phyloP scores from a whole-genome alignment of 1,140 invertebrate genomes.

The Drosophila melanica region DNA sequence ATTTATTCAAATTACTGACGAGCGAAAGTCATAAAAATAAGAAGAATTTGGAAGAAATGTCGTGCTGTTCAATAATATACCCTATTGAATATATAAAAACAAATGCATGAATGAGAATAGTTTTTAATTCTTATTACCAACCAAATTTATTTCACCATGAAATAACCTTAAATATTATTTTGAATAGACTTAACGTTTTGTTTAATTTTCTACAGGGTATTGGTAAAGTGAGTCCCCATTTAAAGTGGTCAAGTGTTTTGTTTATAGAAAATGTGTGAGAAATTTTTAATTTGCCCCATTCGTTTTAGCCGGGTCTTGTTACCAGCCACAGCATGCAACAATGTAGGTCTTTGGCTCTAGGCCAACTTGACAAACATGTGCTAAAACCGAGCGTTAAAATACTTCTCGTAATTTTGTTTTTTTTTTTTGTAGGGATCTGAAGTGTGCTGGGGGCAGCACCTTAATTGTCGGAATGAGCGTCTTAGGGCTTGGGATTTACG shows the following conservation, averaged over 20 bases:
- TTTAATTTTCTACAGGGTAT: constrained; percentile 6
- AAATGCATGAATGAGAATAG: too few relatives aligned
- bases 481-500: constrained; percentile 49
- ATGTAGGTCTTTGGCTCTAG: constrained; percentile 35
- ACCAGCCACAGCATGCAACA: constrained; percentile 2
- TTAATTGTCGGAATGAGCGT: constrained; percentile 14
- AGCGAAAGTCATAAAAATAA: constrained; percentile 19
- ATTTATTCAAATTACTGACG: constrained; percentile 6
- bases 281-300: constrained; percentile 19
- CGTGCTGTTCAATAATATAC: background rate
- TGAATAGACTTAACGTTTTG: background rate
- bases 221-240: constrained; percentile 30
- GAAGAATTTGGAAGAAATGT: background rate
- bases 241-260: constrained; percentile 9
- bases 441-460: background rate
- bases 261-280: constrained; percentile 31
- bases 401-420: too few relatives aligned
- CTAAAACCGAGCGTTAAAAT: constrained; percentile 3
- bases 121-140: too few relatives aligned
- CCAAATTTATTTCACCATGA: too few relatives aligned
- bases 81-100: background rate
- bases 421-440: too few relatives aligned
- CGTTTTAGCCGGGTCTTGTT: too few relatives aligned
- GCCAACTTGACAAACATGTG: constrained; percentile 27
- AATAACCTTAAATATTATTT: background rate